These are phyloP conservation scores for Blomia tropicalis DNA, from an alignment of 2,888 invertebrate genomes.

Conservation along the genomic window DNA sequence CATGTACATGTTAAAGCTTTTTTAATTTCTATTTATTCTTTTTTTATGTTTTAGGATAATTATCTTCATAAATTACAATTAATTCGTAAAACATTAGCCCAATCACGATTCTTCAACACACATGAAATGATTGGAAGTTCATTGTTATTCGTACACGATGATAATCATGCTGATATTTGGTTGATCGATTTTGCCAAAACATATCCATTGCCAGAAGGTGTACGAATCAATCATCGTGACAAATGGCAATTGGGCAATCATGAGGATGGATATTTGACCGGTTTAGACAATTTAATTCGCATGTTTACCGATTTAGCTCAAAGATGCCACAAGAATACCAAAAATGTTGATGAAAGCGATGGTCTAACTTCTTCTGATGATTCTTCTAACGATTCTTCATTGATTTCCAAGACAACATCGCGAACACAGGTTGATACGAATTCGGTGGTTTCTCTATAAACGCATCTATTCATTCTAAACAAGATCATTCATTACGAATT, in stretches of 20 bases:
- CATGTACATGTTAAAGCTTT: neutral
- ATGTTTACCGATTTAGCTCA: constrained; percentile 36
- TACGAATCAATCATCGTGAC: constrained; percentile 57
- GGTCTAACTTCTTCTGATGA: neutral
- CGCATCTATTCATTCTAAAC: neutral
- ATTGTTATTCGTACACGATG: constrained; percentile 80
- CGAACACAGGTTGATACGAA: no score
- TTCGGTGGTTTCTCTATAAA: neutral
- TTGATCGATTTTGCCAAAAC: constrained; percentile 95
- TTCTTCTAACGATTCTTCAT: neutral
- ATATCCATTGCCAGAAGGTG: constrained; percentile 51
- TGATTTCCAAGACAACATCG: neutral
- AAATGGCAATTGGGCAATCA: constrained; percentile 81
- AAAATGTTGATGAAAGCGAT: neutral
- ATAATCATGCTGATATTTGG: constrained; percentile 75
- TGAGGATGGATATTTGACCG: constrained; percentile 84
- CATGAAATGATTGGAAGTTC: constrained; percentile 91
- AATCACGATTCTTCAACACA: constrained; percentile 71
- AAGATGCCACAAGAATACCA: neutral
- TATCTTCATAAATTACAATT: constrained; percentile 68
- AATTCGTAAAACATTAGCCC: constrained; percentile 62
- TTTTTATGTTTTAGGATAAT: constrained; percentile 49
- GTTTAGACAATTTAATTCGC: constrained; percentile 74
- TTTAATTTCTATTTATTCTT: constrained; percentile 28
- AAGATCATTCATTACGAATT: neutral